These are phyloP conservation scores for Aethes cnicana DNA, from an alignment of 2,888 invertebrate species.

Conservation along the genomic window DNA sequence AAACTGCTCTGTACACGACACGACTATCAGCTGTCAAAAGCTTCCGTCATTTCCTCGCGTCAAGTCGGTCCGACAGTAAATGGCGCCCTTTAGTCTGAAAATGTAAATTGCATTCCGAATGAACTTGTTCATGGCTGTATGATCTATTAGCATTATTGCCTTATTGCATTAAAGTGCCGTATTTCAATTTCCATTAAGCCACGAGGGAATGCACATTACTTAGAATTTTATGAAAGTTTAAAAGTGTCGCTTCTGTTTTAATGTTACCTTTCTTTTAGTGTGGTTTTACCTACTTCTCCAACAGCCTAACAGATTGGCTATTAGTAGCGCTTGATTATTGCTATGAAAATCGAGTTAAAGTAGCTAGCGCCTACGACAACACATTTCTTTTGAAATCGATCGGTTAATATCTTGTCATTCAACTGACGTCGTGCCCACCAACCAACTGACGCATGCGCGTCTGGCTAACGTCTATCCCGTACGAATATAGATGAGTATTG, in stretches of 20 bases:
- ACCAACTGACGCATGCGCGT: constrained; percentile 78
- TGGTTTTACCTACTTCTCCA: too few species aligned
- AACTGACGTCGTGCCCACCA: constrained; percentile 69
- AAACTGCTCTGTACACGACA: neutral
- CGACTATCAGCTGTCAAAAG: constrained; percentile 6
- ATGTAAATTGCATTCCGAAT: constrained; percentile 30
- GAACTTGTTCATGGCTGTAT: constrained; percentile 24
- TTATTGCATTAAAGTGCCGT: constrained; percentile 25
- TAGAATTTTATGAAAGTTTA: constrained; percentile 25
- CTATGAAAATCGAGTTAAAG: constrained; percentile 18
- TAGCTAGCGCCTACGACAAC: constrained; percentile 42
- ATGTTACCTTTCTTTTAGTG: too few species aligned
- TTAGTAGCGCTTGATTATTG: too few species aligned
- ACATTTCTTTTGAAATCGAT: constrained; percentile 76
- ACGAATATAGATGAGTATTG: constrained; percentile 70
- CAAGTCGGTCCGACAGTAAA: constrained; percentile 17
- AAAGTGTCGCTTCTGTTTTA: constrained; percentile 10
- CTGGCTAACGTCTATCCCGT: constrained; percentile 75
- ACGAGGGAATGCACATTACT: constrained; percentile 18
- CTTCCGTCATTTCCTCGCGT: neutral
- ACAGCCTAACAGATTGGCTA: too few species aligned
- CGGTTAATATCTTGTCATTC: constrained; percentile 76
- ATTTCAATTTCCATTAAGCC: constrained; percentile 29
- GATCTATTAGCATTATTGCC: constrained; percentile 28
- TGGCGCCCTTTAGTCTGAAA: constrained; percentile 31